Conservation (phyloP, 2,113 vertebrate genomes). For the Cyrtonyx montezumae region DNA sequence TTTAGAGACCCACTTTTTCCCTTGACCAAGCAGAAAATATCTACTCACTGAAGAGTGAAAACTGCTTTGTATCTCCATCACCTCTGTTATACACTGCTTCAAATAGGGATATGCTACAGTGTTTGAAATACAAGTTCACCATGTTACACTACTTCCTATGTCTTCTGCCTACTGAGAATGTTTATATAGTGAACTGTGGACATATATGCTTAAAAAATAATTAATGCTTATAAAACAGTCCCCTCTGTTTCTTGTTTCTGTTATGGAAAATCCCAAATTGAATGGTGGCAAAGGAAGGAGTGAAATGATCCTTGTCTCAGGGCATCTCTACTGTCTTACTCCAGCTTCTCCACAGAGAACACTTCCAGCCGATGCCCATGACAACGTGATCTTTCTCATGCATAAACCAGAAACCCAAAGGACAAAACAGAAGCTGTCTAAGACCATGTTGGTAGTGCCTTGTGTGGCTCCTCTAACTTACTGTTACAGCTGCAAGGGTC, state of each 20-base stretch:
- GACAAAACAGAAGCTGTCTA: background rate
- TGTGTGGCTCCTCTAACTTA: background rate
- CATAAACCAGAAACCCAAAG: background rate
- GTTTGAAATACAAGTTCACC: background rate
- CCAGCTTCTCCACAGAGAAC: background rate
- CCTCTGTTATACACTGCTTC: background rate
- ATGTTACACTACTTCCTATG: background rate
- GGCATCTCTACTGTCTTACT: background rate
- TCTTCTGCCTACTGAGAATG: background rate
- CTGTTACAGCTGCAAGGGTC: background rate
- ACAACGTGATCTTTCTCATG: background rate
- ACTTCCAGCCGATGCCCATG: background rate
- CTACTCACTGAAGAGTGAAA: background rate
- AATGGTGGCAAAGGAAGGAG: background rate
- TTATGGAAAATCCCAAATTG: background rate
- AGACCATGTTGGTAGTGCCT: background rate
- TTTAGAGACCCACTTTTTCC: background rate
- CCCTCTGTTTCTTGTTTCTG: background rate
- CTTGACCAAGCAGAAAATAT: background rate
- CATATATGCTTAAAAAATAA: background rate
- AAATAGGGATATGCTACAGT: background rate
- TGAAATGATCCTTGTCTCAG: background rate
- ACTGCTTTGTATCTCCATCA: background rate
- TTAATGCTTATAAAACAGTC: background rate
- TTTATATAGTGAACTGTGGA: background rate